Conservation (phyloP, 2,888 invertebrate species). For the Agrypnus murinus region DNA sequence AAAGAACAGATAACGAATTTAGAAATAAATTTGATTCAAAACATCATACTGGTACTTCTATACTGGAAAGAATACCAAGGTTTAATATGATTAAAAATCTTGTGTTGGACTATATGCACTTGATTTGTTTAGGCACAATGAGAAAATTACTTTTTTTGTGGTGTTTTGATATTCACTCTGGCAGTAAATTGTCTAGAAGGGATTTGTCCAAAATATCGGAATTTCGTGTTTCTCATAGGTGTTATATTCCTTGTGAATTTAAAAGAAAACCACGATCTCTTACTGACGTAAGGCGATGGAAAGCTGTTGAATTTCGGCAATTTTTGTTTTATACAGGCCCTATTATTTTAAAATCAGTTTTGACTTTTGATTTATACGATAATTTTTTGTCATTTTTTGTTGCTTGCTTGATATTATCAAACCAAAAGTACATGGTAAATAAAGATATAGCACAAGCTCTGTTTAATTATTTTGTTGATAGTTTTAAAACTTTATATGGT, state of each 20-base stretch:
- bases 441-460: constrained; percentile 31
- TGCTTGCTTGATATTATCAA: constrained; percentile 38
- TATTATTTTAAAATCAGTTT: constrained; percentile 39
- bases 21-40: no score
- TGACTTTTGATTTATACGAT: constrained; percentile 40
- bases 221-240: constrained; percentile 2
- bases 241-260: constrained; percentile 43
- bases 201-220: background rate
- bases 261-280: constrained; percentile 47
- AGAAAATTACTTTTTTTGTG: constrained; percentile 37
- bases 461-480: constrained; percentile 37
- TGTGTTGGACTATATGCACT: constrained; percentile 39
- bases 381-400: constrained; percentile 44
- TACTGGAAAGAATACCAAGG: background rate
- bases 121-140: constrained; percentile 32
- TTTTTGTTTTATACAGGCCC: constrained; percentile 52
- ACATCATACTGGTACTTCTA: background rate
- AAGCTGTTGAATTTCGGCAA: constrained; percentile 48
- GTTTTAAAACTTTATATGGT: constrained; percentile 38
- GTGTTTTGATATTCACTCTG: constrained; percentile 23
- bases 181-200: constrained; percentile 2
- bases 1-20: no score
- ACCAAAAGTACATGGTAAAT: constrained; percentile 25
- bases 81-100: constrained; percentile 23
- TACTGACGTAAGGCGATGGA: constrained; percentile 49